A percentile compares a stretch with the other conserved stretches of the same genome.
Conservation (phyloP, 64 coral and sea anemone species). For the Stichodactyla mertensii region DNA sequence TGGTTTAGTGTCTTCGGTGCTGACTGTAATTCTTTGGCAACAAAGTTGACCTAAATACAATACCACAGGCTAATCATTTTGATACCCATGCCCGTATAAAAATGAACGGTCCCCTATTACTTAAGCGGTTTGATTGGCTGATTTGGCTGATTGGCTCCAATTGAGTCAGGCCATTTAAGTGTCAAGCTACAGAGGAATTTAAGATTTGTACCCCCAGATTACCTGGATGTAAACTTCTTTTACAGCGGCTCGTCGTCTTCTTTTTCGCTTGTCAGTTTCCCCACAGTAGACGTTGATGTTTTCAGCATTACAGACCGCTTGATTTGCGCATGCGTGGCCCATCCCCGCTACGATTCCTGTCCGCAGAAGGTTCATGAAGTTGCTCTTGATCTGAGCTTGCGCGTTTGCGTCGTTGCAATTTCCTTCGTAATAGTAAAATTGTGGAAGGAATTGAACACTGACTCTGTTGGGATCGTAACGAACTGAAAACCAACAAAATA, state of each 20-base stretch:
- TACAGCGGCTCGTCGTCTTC: constrained; percentile 50
- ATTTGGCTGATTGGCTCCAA: too few species aligned
- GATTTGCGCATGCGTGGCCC: background rate
- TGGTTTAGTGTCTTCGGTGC: background rate
- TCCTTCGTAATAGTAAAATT: constrained; percentile 76
- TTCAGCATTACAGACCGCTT: constrained; percentile 49
- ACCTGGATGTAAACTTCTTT: constrained; percentile 64
- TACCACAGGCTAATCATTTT: too few species aligned
- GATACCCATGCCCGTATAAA: too few species aligned
- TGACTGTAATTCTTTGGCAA: constrained; percentile 27
- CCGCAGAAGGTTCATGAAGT: constrained; percentile 57
- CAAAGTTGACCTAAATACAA: constrained; percentile 23
- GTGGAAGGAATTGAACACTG: background rate
- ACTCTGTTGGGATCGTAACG: constrained; percentile 63
- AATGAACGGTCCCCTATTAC: too few species aligned
- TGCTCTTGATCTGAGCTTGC: constrained; percentile 62
- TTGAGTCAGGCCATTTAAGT: background rate
- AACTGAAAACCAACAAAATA: constrained; percentile 22
- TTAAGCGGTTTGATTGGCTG: too few species aligned
- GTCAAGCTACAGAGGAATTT: background rate
- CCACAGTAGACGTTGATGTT: constrained; percentile 86
- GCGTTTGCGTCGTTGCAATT: constrained; percentile 65
- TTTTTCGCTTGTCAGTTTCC: constrained; percentile 19
- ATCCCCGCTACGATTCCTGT: constrained; percentile 16
- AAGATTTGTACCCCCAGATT: background rate